Evolutionary conservation across 2,113 vertebrate species (phyloP).

Genomic region (Aspiorhynchus laticeps): DNA sequence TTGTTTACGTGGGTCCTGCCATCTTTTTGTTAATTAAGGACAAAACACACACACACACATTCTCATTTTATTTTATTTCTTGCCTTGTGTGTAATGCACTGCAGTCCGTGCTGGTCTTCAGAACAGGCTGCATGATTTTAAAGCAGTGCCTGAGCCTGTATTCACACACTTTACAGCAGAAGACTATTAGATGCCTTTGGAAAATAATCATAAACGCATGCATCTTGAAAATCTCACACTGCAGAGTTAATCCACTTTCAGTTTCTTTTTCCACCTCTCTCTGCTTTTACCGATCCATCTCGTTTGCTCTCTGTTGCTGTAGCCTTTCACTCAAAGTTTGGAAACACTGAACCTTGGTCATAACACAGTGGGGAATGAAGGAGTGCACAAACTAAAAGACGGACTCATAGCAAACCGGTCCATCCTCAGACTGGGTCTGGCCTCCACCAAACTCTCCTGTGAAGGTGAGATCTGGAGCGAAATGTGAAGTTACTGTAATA

Average conservation of each 20-base stretch:
- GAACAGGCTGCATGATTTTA: background rate
- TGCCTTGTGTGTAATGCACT: background rate
- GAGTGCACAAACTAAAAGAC: slow-evolving; percentile 89
- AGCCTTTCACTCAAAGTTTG: slow-evolving; percentile 92
- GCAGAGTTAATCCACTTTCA: background rate
- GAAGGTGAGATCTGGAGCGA: slow-evolving; percentile 78
- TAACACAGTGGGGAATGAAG: slow-evolving; percentile 91
- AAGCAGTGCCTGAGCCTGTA: background rate
- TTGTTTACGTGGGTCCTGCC: background rate
- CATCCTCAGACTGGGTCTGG: slow-evolving; percentile 88
- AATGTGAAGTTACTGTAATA: background rate
- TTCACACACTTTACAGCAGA: background rate
- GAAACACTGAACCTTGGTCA: slow-evolving; percentile 95
- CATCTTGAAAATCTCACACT: background rate
- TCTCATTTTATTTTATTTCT: too few relatives aligned
- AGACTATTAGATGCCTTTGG: background rate
- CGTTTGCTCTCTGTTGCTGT: background rate
- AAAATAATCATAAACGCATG: background rate
- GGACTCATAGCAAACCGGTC: slow-evolving; percentile 92
- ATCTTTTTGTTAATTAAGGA: background rate
- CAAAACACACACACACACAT: background rate
- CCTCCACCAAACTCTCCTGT: slow-evolving; percentile 89
- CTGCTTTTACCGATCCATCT: background rate
- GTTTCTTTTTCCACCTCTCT: background rate
- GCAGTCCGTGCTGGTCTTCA: background rate